Conservation (phyloP, 2,888 invertebrate genomes). For the Magallana nippona region DNA sequence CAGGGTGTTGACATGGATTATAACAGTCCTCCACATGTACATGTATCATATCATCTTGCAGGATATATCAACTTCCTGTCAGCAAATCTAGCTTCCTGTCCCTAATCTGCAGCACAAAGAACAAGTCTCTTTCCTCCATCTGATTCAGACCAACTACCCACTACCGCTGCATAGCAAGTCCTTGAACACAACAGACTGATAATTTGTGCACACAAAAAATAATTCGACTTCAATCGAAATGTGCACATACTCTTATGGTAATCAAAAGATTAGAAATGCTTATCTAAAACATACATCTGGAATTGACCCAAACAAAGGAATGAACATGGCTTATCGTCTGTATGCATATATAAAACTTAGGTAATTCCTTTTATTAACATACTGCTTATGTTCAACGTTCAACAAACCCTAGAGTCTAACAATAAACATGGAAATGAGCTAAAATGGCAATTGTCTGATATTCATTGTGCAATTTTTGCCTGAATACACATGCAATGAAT, state of each 20-base stretch:
- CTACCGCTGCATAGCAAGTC: background rate
- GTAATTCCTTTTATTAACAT: background rate
- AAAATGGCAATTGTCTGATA: background rate
- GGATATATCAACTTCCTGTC: conserved; percentile 13
- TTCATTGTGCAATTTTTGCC: background rate
- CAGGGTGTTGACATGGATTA: background rate
- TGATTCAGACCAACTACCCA: background rate
- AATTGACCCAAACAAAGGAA: background rate
- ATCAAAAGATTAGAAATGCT: conserved; percentile 1
- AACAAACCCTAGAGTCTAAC: background rate
- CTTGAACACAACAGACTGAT: background rate
- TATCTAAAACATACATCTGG: background rate
- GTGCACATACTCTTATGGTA: background rate
- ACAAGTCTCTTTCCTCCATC: background rate
- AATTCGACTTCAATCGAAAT: background rate
- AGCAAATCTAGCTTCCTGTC: background rate
- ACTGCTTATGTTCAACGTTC: background rate
- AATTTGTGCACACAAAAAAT: background rate
- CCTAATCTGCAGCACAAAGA: conserved; percentile 16
- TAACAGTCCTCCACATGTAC: background rate
- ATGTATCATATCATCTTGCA: background rate
- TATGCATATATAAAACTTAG: background rate
- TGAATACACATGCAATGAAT: background rate
- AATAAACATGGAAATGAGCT: background rate
- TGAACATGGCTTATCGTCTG: background rate